Percentiles rank a stretch among this genome's conserved stretches.
Conservation (phyloP, 1,140 invertebrate genomes). For the Harlomillsia oculata region DNA sequence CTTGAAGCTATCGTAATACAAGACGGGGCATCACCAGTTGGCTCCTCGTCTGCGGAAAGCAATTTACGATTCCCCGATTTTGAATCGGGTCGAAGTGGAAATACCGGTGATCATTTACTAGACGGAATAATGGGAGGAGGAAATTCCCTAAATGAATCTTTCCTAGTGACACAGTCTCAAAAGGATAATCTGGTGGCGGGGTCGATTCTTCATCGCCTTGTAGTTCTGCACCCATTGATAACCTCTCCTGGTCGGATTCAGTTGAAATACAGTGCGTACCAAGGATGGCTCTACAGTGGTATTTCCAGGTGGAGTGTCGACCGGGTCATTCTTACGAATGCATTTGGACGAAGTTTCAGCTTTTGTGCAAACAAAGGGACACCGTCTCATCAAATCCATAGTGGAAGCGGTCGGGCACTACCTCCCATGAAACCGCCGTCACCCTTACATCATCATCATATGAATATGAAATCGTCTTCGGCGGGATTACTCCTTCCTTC, state of each 20-base stretch:
- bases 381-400: no score
- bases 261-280: conserved; percentile 76
- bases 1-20: conserved; percentile 73
- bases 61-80: no score
- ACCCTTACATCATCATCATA: no score
- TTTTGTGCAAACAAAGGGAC: no score
- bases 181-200: conserved; percentile 65
- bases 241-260: conserved; percentile 58
- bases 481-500: conserved; percentile 63
- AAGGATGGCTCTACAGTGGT: conserved; percentile 76
- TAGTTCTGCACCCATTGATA: conserved; percentile 77
- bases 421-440: no score
- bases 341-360: conserved; percentile 67
- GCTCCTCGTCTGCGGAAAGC: no score
- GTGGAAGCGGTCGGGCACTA: no score
- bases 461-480: conserved; percentile 67
- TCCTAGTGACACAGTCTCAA: conserved; percentile 74
- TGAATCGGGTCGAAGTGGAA: conserved; percentile 36
- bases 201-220: conserved; percentile 60
- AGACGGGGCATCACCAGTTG: no score
- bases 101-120: background rate
- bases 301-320: conserved; percentile 66
- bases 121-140: no score
- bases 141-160: conserved; percentile 72
- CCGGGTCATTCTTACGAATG: conserved; percentile 71